Percentiles rank a stretch among this genome's conserved stretches.
phyloP scores from a whole-genome alignment of 2,113 vertebrate species.

The Silurus meridionalis region DNA sequence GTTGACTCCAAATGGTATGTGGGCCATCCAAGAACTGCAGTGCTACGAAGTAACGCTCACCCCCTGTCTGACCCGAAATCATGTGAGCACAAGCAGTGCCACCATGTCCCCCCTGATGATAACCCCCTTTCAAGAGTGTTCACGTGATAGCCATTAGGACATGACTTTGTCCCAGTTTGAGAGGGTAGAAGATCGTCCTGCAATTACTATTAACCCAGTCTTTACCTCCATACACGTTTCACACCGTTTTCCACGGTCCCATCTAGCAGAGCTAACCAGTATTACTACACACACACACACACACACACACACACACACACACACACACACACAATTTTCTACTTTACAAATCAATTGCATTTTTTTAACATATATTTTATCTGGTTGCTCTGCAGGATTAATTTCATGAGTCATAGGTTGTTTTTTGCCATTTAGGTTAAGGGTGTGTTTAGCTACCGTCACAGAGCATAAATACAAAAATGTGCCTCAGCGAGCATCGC shows the following conservation, averaged over 20 bases:
- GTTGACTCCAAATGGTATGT: slow-evolving; percentile 50
- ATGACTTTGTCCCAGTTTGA: neutral
- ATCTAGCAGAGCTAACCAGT: neutral
- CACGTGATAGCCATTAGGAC: slow-evolving; percentile 40
- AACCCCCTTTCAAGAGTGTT: slow-evolving; percentile 56
- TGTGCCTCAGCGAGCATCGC: neutral
- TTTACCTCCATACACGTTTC: neutral
- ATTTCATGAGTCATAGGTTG: neutral
- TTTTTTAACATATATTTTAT: neutral
- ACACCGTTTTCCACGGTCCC: neutral
- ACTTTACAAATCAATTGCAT: neutral
- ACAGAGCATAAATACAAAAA: neutral
- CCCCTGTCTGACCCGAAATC: slow-evolving; percentile 47
- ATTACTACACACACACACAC: neutral
- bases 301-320: neutral
- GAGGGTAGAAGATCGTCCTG: neutral
- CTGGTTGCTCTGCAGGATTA: neutral
- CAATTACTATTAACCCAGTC: neutral
- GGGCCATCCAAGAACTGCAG: slow-evolving; percentile 53
- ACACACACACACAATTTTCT: neutral
- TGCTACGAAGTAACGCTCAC: slow-evolving; percentile 66
- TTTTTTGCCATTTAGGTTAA: neutral
- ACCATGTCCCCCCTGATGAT: slow-evolving; percentile 17
- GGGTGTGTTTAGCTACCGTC: neutral
- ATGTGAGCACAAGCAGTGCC: slow-evolving; percentile 54